Base-by-base conservation (phyloP, 1,140 invertebrate genomes). In the Lucilia sericata region DNA sequence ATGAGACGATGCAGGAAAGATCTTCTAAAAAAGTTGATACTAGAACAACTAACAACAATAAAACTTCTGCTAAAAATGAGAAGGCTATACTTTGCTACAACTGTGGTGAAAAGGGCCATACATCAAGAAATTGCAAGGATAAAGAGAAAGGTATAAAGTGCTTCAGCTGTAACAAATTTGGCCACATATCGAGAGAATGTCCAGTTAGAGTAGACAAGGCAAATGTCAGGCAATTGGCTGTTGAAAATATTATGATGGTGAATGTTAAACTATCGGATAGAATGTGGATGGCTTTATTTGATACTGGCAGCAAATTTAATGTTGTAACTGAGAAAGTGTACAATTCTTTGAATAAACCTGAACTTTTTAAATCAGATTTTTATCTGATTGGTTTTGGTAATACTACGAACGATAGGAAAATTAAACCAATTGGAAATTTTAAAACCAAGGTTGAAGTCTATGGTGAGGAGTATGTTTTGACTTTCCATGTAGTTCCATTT, bases 271-370 rank as follows among this genome's bases (percentile, higher is more conserved):
- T n/a, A n/a, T n/a, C n/a, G n/a, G n/a, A n/a, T n/a, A n/a, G n/a
- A n/a, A n/a, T n/a, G n/a, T n/a, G n/a, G n/a, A n/a, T n/a, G n/a
- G n/a, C n/a, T n/a, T n/a, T n/a, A n/a, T 87, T 55, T 30, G 82
- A 83, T n/a, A 74, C 82, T 8, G 82, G 82, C 25, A 74, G 60
- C 19, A 47, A 83, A 75, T 74, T 19, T 49, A 74, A 83, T 49
- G 30, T 82, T 13, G 25, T 82, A 10, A 55, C 51, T 17, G 51
- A 60, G 36, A 60, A 25, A 2, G n/a, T 65, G 8, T 42, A 30
- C 17, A 42, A 82, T 36, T 30, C 21, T 2, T 30, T 65, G 55
- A 65, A 65, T 65, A 76, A 76, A 76, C 74, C 74, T 14, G 17
- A 82, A 34, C 25, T 65, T 47, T 36, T 36, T 7, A 60, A 65